A percentile compares a stretch with the other conserved stretches of the same genome.
Evolutionary conservation across 2,888 invertebrate species (phyloP).

Genomic region (Limenitis arthemis): DNA sequence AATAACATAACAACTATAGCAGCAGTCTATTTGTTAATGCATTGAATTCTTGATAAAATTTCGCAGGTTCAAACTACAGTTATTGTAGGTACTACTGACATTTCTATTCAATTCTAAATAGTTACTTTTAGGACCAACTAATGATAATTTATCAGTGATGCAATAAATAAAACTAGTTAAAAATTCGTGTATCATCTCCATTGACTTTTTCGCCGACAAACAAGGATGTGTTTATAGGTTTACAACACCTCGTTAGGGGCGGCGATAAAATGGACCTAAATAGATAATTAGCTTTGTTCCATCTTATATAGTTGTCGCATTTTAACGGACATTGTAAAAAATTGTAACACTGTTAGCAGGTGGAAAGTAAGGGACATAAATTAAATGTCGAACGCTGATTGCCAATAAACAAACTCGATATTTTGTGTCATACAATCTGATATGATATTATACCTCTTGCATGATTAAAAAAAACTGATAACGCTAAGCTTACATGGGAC

Average conservation of each 20-base stretch:
- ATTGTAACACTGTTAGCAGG: conserved; percentile 32
- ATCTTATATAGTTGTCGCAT: conserved; percentile 25
- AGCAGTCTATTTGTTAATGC: too few relatives aligned
- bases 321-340: conserved; percentile 14
- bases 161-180: conserved; percentile 56
- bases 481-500: conserved; percentile 11
- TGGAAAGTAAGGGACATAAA: conserved; percentile 45
- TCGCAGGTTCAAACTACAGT: too few relatives aligned
- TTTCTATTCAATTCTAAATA: too few relatives aligned
- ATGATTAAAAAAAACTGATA: conserved; percentile 44
- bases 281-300: conserved; percentile 67
- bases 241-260: conserved; percentile 59
- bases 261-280: conserved; percentile 54
- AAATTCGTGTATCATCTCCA: conserved; percentile 22
- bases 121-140: too few relatives aligned
- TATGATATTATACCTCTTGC: conserved; percentile 42
- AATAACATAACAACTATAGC: too few relatives aligned
- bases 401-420: conserved; percentile 58
- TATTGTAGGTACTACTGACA: too few relatives aligned
- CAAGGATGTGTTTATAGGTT: conserved; percentile 58
- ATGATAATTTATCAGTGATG: conserved; percentile 11
- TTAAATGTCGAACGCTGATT: conserved; percentile 49
- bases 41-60: too few relatives aligned
- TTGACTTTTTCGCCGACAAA: conserved; percentile 46
- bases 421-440: conserved; percentile 56